A percentile compares a stretch with the other conserved stretches of the same genome.
These are phyloP conservation scores for Pterophyllum scalare DNA, from an alignment of 2,113 vertebrate species.

Conservation along the genomic window DNA sequence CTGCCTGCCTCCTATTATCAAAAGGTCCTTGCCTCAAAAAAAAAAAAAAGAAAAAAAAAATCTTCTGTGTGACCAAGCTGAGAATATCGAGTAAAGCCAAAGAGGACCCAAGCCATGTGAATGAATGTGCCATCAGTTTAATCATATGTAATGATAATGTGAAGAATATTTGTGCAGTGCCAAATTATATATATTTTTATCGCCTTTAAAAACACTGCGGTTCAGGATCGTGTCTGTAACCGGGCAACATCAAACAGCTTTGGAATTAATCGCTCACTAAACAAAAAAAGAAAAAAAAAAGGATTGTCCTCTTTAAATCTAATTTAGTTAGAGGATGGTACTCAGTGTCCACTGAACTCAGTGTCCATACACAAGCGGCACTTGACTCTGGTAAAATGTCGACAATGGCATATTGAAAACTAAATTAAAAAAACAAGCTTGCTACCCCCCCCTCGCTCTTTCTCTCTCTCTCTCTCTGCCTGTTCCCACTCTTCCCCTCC, in stretches of 20 bases:
- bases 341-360: slow-evolving; percentile 39
- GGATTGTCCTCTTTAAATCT: slow-evolving; percentile 53
- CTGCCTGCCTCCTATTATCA: slow-evolving; percentile 79
- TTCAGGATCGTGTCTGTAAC: slow-evolving; percentile 36
- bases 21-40: slow-evolving; percentile 75
- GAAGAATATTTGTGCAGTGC: not conserved
- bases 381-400: slow-evolving; percentile 70
- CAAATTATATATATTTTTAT: slow-evolving; percentile 20
- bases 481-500: not conserved
- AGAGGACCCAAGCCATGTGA: slow-evolving; percentile 26
- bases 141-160: slow-evolving; percentile 29
- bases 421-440: slow-evolving; percentile 72
- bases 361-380: slow-evolving; percentile 58
- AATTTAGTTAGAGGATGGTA: slow-evolving; percentile 62
- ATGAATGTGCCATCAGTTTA: slow-evolving; percentile 42
- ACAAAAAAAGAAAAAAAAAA: not conserved
- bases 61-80: slow-evolving; percentile 68
- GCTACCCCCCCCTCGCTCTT: slow-evolving; percentile 34
- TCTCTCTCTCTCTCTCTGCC: not conserved
- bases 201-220: not conserved
- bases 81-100: slow-evolving; percentile 68
- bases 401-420: slow-evolving; percentile 70
- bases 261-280: slow-evolving; percentile 39
- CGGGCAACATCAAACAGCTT: slow-evolving; percentile 47
- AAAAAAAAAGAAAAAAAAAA: slow-evolving; percentile 61